Conservation (phyloP, 2,113 vertebrate species). For the Stictonetta naevosa region DNA sequence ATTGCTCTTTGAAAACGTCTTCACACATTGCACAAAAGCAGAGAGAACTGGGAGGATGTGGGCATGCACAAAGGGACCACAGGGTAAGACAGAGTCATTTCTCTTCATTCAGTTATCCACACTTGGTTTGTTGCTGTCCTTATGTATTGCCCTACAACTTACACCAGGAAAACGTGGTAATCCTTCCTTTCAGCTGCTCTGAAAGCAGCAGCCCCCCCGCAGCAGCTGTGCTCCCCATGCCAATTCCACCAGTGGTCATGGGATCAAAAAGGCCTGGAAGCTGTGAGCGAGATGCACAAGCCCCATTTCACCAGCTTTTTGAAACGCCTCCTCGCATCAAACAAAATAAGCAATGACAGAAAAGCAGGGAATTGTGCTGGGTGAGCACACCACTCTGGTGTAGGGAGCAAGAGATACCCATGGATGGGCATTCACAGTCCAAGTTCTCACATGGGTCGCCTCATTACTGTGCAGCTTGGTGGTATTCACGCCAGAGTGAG, state of each 20-base stretch:
- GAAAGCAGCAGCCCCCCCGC: neutral
- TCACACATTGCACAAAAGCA: neutral
- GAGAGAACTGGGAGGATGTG: neutral
- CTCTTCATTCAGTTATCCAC: neutral
- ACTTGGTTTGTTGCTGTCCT: neutral
- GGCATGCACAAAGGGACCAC: neutral
- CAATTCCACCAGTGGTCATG: neutral
- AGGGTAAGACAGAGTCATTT: neutral
- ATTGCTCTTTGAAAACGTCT: neutral
- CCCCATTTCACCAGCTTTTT: no score
- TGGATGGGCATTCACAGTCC: neutral
- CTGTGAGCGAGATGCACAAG: neutral
- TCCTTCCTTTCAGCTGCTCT: neutral
- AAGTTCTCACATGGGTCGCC: neutral
- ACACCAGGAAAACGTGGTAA: neutral
- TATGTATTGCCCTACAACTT: neutral
- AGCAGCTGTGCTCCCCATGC: neutral
- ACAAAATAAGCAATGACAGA: neutral
- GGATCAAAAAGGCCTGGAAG: neutral
- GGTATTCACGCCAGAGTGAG: neutral
- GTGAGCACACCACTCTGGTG: neutral
- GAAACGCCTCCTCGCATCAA: neutral
- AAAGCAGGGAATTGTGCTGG: neutral
- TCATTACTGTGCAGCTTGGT: neutral
- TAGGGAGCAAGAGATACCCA: neutral